Percentiles rank a stretch among this genome's conserved stretches.
Evolutionary conservation across 35 echinoderm and acorn worm genomes (phyloP).

Genomic region (Ophiothrix spiculata): DNA sequence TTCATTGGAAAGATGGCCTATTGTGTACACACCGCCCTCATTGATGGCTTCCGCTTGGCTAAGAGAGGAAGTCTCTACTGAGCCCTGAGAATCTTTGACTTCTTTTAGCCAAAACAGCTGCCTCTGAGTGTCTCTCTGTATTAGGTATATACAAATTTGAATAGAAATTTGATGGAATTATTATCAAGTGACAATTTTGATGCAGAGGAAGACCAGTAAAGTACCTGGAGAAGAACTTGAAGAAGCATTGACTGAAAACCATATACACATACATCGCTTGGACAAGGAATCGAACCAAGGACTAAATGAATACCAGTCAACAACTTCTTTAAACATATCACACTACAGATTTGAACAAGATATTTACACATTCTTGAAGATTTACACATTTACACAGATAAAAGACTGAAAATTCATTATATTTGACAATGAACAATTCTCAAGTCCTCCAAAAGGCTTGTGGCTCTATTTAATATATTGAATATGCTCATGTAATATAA

Average conservation of each 20-base stretch:
- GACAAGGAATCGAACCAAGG: background rate
- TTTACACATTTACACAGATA: no score
- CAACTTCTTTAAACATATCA: background rate
- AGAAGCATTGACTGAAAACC: no score
- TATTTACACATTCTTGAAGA: no score
- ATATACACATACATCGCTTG: no score
- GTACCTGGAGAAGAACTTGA: background rate
- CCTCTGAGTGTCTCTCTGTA: background rate
- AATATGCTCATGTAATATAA: no score
- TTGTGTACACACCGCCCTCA: background rate
- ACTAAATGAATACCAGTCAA: background rate
- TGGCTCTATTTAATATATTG: no score
- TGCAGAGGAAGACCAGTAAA: background rate
- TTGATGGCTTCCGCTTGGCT: constrained; percentile 5
- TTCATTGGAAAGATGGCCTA: background rate
- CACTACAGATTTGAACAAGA: background rate
- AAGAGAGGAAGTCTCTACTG: background rate
- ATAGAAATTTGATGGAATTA: background rate
- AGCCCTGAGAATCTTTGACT: constrained; percentile 9
- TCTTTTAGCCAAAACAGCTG: background rate
- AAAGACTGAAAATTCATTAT: no score
- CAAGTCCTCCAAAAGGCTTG: no score
- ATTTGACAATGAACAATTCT: no score
- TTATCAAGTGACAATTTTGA: background rate
- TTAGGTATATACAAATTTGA: background rate